A percentile compares a stretch with the other conserved stretches of the same genome.
phyloP scores from a whole-genome alignment of 2,797 vertebrate genomes.

The Parotocinclus haroldoi region DNA sequence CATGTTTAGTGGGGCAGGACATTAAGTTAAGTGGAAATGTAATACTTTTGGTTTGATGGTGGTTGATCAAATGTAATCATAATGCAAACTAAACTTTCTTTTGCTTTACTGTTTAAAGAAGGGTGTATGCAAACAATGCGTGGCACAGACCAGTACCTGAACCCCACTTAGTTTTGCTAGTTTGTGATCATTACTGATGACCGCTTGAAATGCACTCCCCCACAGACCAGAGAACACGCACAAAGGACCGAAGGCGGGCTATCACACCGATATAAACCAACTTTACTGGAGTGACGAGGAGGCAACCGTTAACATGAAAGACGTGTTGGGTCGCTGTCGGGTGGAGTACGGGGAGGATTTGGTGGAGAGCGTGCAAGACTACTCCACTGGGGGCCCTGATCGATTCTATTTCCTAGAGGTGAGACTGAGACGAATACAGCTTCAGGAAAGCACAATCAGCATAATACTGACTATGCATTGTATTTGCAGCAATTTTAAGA shows the following conservation, averaged over 20 bases:
- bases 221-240: constrained; percentile 93
- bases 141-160: too few species aligned
- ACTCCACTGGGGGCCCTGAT: constrained; percentile 77
- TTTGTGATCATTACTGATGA: too few species aligned
- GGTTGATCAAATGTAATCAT: too few species aligned
- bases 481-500: not conserved
- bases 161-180: too few species aligned
- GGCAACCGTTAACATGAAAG: constrained; percentile 74
- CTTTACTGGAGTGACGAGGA: constrained; percentile 97
- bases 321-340: constrained; percentile 82
- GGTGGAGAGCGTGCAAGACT: constrained; percentile 80
- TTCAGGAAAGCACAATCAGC: too few species aligned
- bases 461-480: too few species aligned
- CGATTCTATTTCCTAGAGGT: constrained; percentile 97
- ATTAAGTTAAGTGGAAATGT: too few species aligned
- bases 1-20: too few species aligned
- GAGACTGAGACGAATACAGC: not conserved
- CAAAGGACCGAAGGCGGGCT: constrained; percentile 83
- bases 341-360: constrained; percentile 91
- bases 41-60: too few species aligned
- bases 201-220: not conserved
- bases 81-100: too few species aligned
- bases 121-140: too few species aligned
- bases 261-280: constrained; percentile 92
- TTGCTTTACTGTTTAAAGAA: too few species aligned